phyloP scores from a whole-genome alignment of 2,113 vertebrate genomes.

The Nothocercus nigrocapillus region DNA sequence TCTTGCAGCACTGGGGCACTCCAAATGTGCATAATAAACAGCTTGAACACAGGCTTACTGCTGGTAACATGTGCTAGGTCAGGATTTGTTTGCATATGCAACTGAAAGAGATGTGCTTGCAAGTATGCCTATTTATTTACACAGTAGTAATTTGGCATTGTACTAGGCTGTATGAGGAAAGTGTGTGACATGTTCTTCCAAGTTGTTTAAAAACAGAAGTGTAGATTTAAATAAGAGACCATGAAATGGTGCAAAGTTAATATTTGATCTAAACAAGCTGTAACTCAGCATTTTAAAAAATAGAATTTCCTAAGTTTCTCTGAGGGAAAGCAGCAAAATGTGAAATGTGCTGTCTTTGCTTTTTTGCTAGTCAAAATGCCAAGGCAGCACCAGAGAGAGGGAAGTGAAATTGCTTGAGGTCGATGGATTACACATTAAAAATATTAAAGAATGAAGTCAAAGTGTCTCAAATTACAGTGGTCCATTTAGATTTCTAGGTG shows the following conservation, averaged over 20 bases:
- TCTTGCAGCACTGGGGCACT: not conserved
- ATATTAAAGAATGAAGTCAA: not conserved
- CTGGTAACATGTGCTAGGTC: not conserved
- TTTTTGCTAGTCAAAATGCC: conserved; percentile 1
- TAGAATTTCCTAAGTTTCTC: not conserved
- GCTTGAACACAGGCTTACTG: not conserved
- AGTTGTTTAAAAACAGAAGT: not conserved
- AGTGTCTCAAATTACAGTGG: rapidly evolving
- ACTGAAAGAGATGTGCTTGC: not conserved
- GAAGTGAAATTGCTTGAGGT: conserved; percentile 35
- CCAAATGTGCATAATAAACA: not conserved
- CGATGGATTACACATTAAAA: not conserved
- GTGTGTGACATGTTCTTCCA: rapidly evolving
- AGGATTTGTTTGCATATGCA: not conserved
- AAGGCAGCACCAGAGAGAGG: not conserved
- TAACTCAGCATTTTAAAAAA: not conserved
- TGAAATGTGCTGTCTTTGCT: not conserved
- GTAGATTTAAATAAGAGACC: not conserved
- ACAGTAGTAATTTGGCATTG: not conserved
- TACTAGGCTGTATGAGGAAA: not conserved
- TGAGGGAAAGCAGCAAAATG: not conserved
- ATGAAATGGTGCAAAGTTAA: not conserved
- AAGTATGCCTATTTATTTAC: not conserved
- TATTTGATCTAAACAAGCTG: not conserved
- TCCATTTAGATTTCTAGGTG: not conserved